A percentile compares a stretch with the other conserved stretches of the same genome.
Conservation (phyloP, 2,113 vertebrate genomes). For the Megaptera novaeangliae region DNA sequence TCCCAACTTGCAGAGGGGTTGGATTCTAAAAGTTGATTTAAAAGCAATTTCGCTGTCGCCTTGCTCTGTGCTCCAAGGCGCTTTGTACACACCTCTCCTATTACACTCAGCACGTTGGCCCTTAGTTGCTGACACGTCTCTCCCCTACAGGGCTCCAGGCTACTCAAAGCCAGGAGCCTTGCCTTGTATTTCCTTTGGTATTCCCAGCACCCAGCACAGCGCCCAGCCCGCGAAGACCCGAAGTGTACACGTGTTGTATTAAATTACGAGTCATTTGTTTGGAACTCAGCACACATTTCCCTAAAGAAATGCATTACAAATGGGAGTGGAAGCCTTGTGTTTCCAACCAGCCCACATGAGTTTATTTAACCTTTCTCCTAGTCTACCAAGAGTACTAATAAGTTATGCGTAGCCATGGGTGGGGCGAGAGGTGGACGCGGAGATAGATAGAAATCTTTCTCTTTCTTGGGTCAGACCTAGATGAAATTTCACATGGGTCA, state of each 20-base stretch:
- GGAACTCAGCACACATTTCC: background rate
- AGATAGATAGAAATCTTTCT: background rate
- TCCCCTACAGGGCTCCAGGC: fast-evolving
- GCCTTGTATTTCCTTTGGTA: background rate
- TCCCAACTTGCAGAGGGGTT: background rate
- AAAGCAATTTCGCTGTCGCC: background rate
- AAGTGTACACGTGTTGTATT: background rate
- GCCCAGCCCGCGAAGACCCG: background rate
- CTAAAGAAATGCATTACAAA: background rate
- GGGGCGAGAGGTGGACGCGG: background rate
- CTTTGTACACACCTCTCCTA: background rate
- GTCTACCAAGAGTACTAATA: background rate
- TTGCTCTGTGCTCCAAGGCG: background rate
- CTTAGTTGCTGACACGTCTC: background rate
- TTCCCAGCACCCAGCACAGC: background rate
- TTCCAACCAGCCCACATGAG: background rate
- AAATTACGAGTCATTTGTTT: background rate
- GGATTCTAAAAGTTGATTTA: background rate
- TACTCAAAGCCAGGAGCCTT: background rate
- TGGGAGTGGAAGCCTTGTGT: background rate
- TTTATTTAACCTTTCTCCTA: background rate
- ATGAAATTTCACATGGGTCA: background rate
- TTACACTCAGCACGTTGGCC: background rate
- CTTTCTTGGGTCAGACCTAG: background rate
- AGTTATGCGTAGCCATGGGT: background rate